Conservation (phyloP, 37 sponge, comb jelly and placozoan genomes). For the Ephydatia muelleri region DNA sequence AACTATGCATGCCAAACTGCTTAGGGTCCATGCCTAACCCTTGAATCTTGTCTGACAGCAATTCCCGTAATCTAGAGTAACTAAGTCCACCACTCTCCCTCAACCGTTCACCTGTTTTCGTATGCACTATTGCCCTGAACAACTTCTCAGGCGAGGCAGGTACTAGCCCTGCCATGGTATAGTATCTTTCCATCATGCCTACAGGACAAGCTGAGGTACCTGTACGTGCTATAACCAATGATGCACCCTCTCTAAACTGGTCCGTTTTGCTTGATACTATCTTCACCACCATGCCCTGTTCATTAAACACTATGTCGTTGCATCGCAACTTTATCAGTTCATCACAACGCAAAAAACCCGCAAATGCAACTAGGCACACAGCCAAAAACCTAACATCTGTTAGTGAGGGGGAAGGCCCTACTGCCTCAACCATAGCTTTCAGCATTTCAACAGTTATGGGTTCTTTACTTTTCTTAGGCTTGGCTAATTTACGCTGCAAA, state of each 20-base stretch:
- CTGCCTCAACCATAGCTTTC: too few relatives aligned
- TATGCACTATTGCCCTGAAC: slow-evolving; percentile 19
- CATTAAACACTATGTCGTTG: slow-evolving; percentile 16
- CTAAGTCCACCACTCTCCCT: slow-evolving; percentile 14
- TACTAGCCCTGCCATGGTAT: background rate
- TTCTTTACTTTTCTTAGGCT: too few relatives aligned
- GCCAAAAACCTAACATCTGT: background rate
- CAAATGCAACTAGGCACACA: slow-evolving; percentile 11
- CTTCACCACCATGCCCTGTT: background rate
- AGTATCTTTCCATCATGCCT: too few relatives aligned
- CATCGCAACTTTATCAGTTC: too few relatives aligned
- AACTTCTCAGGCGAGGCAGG: background rate
- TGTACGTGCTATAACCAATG: slow-evolving; percentile 19
- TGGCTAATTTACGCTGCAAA: too few relatives aligned
- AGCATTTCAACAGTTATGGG: too few relatives aligned
- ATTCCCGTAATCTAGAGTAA: slow-evolving; percentile 12
- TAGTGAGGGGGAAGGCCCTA: too few relatives aligned
- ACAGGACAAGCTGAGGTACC: slow-evolving; percentile 21
- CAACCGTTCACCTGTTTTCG: slow-evolving; percentile 10
- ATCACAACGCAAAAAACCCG: slow-evolving; percentile 26
- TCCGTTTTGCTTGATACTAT: slow-evolving; percentile 38
- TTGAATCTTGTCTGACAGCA: background rate
- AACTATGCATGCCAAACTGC: slow-evolving; percentile 32
- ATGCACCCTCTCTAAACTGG: slow-evolving; percentile 25
- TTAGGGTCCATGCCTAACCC: background rate